Base-by-base conservation (phyloP, 2,888 invertebrate species). In the Ophioninae sp. region DNA sequence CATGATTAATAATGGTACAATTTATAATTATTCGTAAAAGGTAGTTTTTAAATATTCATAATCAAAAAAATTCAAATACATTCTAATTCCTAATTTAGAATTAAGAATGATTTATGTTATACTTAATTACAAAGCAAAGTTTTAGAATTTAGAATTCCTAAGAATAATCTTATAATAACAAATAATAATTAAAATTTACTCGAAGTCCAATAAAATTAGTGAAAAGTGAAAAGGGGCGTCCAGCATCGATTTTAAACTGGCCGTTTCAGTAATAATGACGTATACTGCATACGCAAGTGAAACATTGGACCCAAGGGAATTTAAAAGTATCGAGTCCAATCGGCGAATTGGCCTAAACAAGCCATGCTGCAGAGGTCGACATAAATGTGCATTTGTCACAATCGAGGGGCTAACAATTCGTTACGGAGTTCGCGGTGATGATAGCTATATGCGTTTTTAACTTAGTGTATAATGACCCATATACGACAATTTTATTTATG, bases 251-350 rank as follows among this genome's bases (percentile, higher is more conserved):
- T 20, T 8, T 1, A 58, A 10, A 58, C 30, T 58, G n/a, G 20
- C 56, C 58, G 30, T 23, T 56, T 30, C 56, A 20, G 20, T 5
- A 9, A 74, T 51, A n/a, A 9, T 20, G 23, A 41, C 44, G 71
- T 0, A 17, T 23, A 30, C 20, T 17, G 67, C 65, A 20, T 76
- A 58, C 51, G 64, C 30, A 30, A 37, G 67, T 76, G 75, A 67
- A 58, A 44, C 64, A 76, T 76, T 58, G 58, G 51, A 76, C 67
- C 65, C 75, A 3, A 44, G 75, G 67, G 75, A 76, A 76, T 76
- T 75, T 23, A 6, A 23, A 58, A 67, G 41, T 37, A 30, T 20
- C 37, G 75, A 56, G 65, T 58, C 39, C 75, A 39, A 67, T 65
- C 75, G 67, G 67, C 23, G 56, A 10, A 64, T 64, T 20, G 20